Conservation (phyloP, 2,888 invertebrate species). For the Dryocosmus kuriphilus region DNA sequence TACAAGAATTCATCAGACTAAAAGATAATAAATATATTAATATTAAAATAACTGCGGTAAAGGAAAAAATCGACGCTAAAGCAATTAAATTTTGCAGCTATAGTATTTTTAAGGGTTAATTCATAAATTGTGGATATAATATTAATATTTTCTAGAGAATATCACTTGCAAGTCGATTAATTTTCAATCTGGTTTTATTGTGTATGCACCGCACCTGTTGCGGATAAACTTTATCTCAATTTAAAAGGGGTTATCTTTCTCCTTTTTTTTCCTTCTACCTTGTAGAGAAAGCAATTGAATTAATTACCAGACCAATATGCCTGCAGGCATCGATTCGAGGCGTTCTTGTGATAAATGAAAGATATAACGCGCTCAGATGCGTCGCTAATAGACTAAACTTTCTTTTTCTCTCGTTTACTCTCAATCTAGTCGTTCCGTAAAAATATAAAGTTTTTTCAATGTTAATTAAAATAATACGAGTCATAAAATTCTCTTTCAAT, state of each 20-base stretch:
- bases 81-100: too few relatives aligned
- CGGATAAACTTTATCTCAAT: constrained; percentile 47
- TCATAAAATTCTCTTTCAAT: not conserved
- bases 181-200: not conserved
- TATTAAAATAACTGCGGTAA: too few relatives aligned
- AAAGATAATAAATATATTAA: too few relatives aligned
- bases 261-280: constrained; percentile 24
- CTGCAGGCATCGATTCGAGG: constrained; percentile 3
- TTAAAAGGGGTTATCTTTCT: constrained; percentile 44
- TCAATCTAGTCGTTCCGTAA: not conserved
- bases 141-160: not conserved
- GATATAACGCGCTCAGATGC: constrained; percentile 7
- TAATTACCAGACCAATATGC: not conserved
- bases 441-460: not conserved
- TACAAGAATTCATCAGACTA: too few relatives aligned
- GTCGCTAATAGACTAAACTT: not conserved
- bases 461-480: not conserved
- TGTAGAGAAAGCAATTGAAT: constrained; percentile 7
- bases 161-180: not conserved
- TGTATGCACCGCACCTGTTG: constrained; percentile 23
- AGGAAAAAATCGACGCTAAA: too few relatives aligned
- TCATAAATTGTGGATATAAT: too few relatives aligned
- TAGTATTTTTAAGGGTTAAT: too few relatives aligned
- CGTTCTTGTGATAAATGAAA: constrained; percentile 3
- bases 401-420: not conserved